Conservation (phyloP, 1,140 invertebrate species). For the Conus betulinus region DNA sequence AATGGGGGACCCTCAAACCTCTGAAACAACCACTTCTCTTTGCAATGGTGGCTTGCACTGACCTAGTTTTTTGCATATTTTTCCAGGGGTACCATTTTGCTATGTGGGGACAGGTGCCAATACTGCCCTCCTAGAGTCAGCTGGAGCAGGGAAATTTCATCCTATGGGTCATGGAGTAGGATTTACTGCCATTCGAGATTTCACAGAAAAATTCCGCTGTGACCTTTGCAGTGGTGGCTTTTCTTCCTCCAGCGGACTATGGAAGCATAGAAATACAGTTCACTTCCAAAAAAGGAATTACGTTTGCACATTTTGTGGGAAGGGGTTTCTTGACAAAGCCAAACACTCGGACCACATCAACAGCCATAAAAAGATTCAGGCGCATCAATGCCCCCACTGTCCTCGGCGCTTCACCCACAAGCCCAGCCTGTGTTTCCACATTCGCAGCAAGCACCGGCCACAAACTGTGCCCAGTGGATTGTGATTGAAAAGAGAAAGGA, state of each 20-base stretch:
- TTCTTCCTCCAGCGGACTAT: background rate
- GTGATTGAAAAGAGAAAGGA: background rate
- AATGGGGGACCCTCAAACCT: no score
- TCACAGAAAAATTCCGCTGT: background rate
- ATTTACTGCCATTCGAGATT: background rate
- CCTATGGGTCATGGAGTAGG: background rate
- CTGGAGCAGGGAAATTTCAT: background rate
- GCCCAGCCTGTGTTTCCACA: background rate
- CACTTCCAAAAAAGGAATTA: background rate
- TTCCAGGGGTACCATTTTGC: background rate
- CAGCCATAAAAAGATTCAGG: slow-evolving; percentile 2
- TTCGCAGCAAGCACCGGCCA: background rate
- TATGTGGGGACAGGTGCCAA: background rate
- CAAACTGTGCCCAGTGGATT: background rate
- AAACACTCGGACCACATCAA: background rate
- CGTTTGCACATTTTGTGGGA: background rate
- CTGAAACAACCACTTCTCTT: no score
- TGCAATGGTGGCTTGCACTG: background rate
- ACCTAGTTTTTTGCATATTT: background rate
- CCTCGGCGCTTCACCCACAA: background rate
- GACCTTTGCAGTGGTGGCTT: background rate
- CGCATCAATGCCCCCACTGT: slow-evolving; percentile 4
- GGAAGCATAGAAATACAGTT: background rate
- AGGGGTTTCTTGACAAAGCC: background rate
- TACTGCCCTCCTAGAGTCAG: background rate